Conservation (phyloP, 2,797 vertebrate species). For the Limnodromus scolopaceus region DNA sequence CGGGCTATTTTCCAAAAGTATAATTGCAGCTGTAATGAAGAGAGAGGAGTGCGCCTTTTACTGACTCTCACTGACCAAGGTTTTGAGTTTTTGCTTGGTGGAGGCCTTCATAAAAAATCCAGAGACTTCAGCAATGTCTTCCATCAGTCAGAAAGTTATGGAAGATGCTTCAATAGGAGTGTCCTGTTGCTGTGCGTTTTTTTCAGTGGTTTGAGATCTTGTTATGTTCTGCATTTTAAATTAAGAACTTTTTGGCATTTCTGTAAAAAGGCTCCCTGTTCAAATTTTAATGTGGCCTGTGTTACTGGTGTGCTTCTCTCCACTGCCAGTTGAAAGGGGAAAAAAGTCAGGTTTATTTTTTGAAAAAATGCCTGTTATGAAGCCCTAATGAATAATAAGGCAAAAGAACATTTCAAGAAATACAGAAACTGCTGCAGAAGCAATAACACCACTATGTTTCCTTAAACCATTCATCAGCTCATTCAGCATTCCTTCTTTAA, state of each 20-base stretch:
- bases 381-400: background rate
- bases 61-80: background rate
- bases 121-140: background rate
- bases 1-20: background rate
- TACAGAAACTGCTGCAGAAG: background rate
- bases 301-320: background rate
- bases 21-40: background rate
- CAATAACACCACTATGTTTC: background rate
- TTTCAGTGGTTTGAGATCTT: background rate
- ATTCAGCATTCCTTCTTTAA: background rate
- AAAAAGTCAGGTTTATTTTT: background rate
- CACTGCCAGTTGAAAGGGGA: background rate
- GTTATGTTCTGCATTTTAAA: background rate
- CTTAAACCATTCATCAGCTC: background rate
- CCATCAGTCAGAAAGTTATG: background rate
- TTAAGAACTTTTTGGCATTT: background rate
- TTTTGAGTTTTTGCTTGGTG: background rate
- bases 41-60: background rate
- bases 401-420: background rate
- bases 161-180: background rate
- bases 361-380: background rate
- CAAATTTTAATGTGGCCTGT: slow-evolving; percentile 19
- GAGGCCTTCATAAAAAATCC: background rate
- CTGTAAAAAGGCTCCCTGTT: background rate
- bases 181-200: background rate